phyloP scores from a whole-genome alignment of 2,113 vertebrate genomes.

The Neolamprologus sp. region DNA sequence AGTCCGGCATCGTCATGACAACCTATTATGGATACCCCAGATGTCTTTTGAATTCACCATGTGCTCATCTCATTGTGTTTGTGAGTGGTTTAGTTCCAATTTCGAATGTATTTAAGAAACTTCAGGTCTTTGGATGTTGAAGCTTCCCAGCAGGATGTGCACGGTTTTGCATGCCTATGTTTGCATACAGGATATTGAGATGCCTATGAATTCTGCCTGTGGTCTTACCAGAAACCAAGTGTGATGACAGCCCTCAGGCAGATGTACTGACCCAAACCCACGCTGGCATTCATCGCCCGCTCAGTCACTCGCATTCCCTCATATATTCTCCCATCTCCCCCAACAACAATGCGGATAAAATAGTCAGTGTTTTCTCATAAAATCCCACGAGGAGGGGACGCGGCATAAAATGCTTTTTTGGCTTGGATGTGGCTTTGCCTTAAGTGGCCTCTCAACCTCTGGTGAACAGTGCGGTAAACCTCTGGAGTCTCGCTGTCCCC shows the following conservation, averaged over 20 bases:
- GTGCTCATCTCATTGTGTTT: neutral
- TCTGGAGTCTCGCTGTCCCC: constrained; percentile 61
- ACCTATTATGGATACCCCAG: neutral
- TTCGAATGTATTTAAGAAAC: neutral
- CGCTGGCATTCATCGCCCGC: constrained; percentile 21
- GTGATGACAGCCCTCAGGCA: constrained; percentile 37
- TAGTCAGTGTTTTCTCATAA: constrained; percentile 60
- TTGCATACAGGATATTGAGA: constrained; percentile 39
- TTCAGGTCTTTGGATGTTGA: neutral
- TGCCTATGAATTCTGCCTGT: constrained; percentile 36
- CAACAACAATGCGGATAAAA: constrained; percentile 50
- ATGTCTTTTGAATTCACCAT: neutral
- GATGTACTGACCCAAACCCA: constrained; percentile 44
- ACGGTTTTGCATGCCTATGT: constrained; percentile 1
- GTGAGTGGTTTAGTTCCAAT: neutral
- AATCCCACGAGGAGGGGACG: constrained; percentile 41
- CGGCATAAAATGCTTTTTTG: constrained; percentile 36
- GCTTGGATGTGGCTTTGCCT: constrained; percentile 67
- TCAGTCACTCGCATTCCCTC: neutral
- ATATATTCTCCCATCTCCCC: constrained; percentile 5
- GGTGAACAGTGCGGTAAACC: constrained; percentile 59
- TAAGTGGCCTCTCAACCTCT: constrained; percentile 61
- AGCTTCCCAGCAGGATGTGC: constrained; percentile 33
- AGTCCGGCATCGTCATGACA: neutral
- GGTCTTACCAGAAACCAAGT: constrained; percentile 52